Evolutionary conservation across 1,140 invertebrate genomes (phyloP), one percentile per base, ranked within the genome.

Genomic region (Drosophila ercepeae): DNA sequence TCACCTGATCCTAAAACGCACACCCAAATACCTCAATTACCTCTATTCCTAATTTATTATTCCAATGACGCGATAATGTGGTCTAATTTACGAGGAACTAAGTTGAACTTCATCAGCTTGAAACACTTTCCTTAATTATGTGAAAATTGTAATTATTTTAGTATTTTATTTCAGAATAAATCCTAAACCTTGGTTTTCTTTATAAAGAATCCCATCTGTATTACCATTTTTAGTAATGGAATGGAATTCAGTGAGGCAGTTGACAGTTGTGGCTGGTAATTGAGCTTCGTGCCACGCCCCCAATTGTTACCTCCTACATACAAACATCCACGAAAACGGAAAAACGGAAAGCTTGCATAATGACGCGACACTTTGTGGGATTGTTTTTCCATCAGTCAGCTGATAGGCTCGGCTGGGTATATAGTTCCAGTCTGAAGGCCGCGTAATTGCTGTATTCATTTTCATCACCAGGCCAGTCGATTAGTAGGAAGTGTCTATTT

Each of bases 401-500:
- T 59, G 78, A 51, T 60, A 61, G 60, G 55, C 73, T 23, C 55
- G 52, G 53, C 48, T 19, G 59, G 34, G 13, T 29, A 54, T 13
- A 63, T 52, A 55, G 16, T 7, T 8, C 54, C 49, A 73, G 68
- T 52, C 68, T 36, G 27, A 58, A 68, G 78, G 55, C 44, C 61
- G 50, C 16, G 81, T 41, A 81, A 86, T 77, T 61, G 27, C 44
- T 59, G 32, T 73, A 77, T 76, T 53, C 45, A 55, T 86, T 84
- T 84, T 81, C 81, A 84, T 84, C 81, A 74, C 45, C 52, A 59
- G 44, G 45, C 34, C 9, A 21, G 51, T 16, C 39, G 39, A 39
- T 51, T 57, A 48, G 21, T 50, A 5, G 45, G 46, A 59, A 50
- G 32, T 41, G 57, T 48, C 49, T 67, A 29, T 53, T 77, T 48